A percentile compares a stretch with the other conserved stretches of the same genome.
These are phyloP conservation scores for Lepas anatifera DNA, from an alignment of 2,888 invertebrate species.

Conservation along the genomic window DNA sequence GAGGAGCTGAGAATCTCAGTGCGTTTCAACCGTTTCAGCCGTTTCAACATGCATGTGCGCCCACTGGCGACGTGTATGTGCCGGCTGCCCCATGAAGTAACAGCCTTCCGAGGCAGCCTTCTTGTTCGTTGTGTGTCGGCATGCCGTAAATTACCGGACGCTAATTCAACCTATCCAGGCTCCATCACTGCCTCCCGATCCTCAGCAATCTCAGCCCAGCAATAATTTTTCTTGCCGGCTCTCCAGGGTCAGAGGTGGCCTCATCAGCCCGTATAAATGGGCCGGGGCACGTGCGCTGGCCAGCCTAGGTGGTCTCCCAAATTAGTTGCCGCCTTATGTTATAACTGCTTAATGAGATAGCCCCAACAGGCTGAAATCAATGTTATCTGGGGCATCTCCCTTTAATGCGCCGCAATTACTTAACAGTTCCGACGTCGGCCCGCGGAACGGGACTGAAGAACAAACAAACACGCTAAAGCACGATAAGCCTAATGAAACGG, in stretches of 20 bases:
- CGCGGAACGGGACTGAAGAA: not conserved
- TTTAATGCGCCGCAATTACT: constrained; percentile 3
- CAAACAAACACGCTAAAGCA: constrained; percentile 10
- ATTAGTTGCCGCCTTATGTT: constrained; percentile 11
- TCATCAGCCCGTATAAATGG: constrained; percentile 1
- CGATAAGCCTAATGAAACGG: constrained; percentile 6
- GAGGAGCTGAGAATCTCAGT: no score
- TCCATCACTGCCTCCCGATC: constrained; percentile 4
- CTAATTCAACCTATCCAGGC: not conserved
- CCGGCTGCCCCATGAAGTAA: no score
- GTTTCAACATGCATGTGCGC: no score
- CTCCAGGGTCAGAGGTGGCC: not conserved
- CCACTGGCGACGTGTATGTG: no score
- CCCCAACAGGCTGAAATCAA: not conserved
- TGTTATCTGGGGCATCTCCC: not conserved
- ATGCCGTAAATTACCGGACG: not conserved
- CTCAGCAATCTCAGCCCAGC: not conserved
- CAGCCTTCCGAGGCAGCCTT: not conserved
- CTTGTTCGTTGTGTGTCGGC: not conserved
- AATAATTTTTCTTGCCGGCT: constrained; percentile 3
- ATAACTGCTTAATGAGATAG: constrained; percentile 1
- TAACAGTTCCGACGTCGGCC: not conserved
- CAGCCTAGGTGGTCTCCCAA: constrained; percentile 4
- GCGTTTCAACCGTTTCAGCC: no score
- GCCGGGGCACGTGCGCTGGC: not conserved